phyloP scores from a whole-genome alignment of 2,797 vertebrate genomes.

The Geotrypetes seraphini region DNA sequence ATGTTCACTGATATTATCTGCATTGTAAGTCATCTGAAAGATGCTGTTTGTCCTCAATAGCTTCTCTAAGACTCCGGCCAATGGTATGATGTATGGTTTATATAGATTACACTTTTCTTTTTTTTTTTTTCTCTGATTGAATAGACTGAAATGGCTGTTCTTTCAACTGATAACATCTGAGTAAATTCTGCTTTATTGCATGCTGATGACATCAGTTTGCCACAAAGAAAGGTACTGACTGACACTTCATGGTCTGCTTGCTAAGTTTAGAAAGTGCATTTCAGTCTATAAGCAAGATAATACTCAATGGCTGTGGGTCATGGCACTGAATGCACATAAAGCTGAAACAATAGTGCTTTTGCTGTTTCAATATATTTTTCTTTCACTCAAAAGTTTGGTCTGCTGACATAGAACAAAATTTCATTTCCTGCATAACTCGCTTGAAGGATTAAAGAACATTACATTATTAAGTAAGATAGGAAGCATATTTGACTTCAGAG shows the following conservation, averaged over 20 bases:
- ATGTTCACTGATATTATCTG: neutral
- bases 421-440: neutral
- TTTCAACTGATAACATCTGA: neutral
- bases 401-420: neutral
- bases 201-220: neutral
- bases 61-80: fast-evolving
- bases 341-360: neutral
- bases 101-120: neutral
- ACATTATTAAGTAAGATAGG: no score
- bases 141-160: neutral
- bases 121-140: neutral
- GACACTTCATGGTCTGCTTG: neutral
- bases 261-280: neutral
- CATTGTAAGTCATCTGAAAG: neutral
- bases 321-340: neutral
- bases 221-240: neutral
- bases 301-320: neutral
- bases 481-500: no score
- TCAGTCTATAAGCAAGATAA: neutral
- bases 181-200: neutral
- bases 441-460: neutral
- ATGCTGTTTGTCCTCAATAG: neutral
- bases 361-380: neutral
- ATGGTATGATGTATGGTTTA: neutral
- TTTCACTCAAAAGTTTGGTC: neutral